phyloP scores from a whole-genome alignment of 2,113 vertebrate species.

The Apteryx owenii region DNA sequence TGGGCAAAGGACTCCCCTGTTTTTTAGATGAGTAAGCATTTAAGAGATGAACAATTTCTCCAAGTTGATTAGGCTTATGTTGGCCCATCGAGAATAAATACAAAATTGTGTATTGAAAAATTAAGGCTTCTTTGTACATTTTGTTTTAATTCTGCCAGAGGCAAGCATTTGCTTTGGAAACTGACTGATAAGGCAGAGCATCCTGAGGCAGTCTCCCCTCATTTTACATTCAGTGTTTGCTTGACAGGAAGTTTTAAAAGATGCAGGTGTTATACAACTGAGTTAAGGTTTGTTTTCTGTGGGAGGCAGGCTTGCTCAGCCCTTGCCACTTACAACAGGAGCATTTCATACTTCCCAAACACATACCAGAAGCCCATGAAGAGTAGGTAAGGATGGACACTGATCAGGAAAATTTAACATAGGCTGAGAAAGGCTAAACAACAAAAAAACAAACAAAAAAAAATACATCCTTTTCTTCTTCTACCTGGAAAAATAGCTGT shows the following conservation, averaged over 20 bases:
- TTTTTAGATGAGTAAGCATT: neutral
- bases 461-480: neutral
- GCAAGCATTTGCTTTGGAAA: slow-evolving; percentile 1
- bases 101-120: neutral
- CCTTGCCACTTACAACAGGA: neutral
- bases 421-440: neutral
- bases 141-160: neutral
- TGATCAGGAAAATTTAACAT: neutral
- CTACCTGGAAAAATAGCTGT: neutral
- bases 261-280: neutral
- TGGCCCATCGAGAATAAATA: neutral
- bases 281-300: neutral
- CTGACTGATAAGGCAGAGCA: neutral
- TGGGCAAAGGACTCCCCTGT: neutral
- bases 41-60: slow-evolving; percentile 15
- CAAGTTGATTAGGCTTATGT: neutral
- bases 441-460: neutral
- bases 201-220: neutral
- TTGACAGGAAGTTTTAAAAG: neutral
- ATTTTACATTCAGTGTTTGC: neutral
- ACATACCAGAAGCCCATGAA: neutral
- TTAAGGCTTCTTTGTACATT: neutral
- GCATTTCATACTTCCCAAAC: neutral
- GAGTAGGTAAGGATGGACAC: neutral
- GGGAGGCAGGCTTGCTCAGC: neutral